These are phyloP conservation scores for Rissa tridactyla DNA, from an alignment of 2,113 vertebrate genomes.

Conservation along the genomic window DNA sequence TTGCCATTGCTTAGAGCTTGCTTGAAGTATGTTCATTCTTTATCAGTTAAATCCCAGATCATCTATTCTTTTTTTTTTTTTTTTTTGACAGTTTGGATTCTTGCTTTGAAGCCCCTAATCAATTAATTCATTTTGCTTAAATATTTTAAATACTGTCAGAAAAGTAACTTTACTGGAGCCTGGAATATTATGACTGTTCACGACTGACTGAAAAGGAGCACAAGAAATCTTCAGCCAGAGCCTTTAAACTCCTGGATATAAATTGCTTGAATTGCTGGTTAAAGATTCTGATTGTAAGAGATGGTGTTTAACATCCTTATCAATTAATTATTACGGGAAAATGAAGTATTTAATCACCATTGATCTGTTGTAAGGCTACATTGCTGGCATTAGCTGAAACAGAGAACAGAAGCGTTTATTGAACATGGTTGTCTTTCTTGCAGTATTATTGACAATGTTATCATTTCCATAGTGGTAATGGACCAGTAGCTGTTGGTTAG, in stretches of 20 bases:
- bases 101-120: neutral
- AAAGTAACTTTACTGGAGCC: neutral
- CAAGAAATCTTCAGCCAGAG: neutral
- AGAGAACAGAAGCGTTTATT: constrained; percentile 16
- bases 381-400: neutral
- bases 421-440: neutral
- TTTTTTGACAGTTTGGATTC: neutral
- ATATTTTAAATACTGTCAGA: neutral
- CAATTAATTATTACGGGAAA: constrained; percentile 28
- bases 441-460: constrained; percentile 32
- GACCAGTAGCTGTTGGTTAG: neutral
- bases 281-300: neutral
- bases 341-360: constrained; percentile 32
- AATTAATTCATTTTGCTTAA: neutral
- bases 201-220: neutral
- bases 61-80: no score
- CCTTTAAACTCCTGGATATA: neutral
- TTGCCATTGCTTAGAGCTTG: neutral
- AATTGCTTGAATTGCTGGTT: neutral
- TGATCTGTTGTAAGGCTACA: neutral
- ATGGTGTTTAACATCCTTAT: neutral
- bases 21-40: neutral
- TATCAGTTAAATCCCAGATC: neutral
- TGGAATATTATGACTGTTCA: neutral
- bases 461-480: constrained; percentile 1